Percentiles rank a stretch among this genome's conserved stretches.
Evolutionary conservation across 2,888 invertebrate species (phyloP).

Genomic region (Rotaria socialis): DNA sequence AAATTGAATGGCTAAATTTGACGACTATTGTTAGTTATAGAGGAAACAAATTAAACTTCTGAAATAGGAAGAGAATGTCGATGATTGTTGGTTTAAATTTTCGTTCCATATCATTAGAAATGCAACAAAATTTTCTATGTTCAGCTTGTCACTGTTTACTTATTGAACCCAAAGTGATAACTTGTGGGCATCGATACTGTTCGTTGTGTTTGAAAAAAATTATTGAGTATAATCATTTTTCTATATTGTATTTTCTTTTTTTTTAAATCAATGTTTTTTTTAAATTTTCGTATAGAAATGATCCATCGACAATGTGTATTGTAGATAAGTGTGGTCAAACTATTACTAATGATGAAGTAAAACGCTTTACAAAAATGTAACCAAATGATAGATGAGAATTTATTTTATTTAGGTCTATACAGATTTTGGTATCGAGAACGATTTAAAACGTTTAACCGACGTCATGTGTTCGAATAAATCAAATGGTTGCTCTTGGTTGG

Average conservation of each 20-base stretch:
- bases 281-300: too few relatives aligned
- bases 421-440: neutral
- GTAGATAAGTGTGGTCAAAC: neutral
- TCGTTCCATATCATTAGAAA: neutral
- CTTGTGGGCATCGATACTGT: neutral
- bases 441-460: neutral
- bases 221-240: neutral
- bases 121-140: neutral
- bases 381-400: neutral
- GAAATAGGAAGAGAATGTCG: neutral
- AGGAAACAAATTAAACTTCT: neutral
- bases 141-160: neutral
- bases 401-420: neutral
- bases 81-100: neutral
- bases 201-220: neutral
- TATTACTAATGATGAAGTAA: neutral
- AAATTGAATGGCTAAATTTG: neutral
- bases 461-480: neutral
- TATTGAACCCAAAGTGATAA: neutral
- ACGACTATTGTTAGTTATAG: neutral
- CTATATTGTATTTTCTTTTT: too few relatives aligned
- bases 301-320: neutral
- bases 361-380: neutral
- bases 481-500: neutral
- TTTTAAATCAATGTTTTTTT: too few relatives aligned